Percentiles rank a stretch among this genome's conserved stretches.
These are phyloP conservation scores for Laothoe populi DNA, from an alignment of 2,888 invertebrate species.

Conservation along the genomic window DNA sequence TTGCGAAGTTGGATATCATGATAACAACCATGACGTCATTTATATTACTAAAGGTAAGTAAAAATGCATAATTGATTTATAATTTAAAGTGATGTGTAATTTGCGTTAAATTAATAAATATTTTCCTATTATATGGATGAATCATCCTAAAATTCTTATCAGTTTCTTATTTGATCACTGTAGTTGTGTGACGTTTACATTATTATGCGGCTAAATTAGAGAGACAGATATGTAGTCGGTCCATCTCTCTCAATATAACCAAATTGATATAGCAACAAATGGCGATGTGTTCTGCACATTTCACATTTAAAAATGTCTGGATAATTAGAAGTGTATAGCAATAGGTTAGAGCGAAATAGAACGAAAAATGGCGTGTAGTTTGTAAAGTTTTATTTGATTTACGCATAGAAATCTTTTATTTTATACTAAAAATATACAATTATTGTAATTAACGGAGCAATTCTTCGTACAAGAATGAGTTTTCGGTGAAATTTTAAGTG, in stretches of 20 bases:
- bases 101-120: constrained; percentile 21
- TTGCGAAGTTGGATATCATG: constrained; percentile 79
- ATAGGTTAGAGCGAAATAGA: constrained; percentile 72
- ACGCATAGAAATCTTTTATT: constrained; percentile 31
- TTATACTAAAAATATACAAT: constrained; percentile 2
- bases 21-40: constrained; percentile 85
- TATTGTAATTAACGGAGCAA: not conserved
- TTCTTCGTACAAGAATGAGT: not conserved
- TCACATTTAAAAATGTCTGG: constrained; percentile 35
- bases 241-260: constrained; percentile 57
- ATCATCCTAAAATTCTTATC: constrained; percentile 65
- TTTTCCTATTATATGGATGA: constrained; percentile 45
- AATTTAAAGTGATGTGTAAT: constrained; percentile 10
- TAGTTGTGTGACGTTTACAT: constrained; percentile 70
- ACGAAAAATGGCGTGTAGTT: constrained; percentile 58
- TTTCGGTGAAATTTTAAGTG: constrained; percentile 19
- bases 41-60: constrained; percentile 80
- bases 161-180: constrained; percentile 74
- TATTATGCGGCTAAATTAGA: constrained; percentile 47
- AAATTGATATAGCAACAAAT: constrained; percentile 27
- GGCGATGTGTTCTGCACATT: constrained; percentile 32
- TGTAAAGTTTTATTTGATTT: constrained; percentile 53
- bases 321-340: constrained; percentile 33
- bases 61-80: constrained; percentile 34
- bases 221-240: constrained; percentile 32